phyloP scores from a whole-genome alignment of 2,797 vertebrate species.

The Ptychadena robeensis region DNA sequence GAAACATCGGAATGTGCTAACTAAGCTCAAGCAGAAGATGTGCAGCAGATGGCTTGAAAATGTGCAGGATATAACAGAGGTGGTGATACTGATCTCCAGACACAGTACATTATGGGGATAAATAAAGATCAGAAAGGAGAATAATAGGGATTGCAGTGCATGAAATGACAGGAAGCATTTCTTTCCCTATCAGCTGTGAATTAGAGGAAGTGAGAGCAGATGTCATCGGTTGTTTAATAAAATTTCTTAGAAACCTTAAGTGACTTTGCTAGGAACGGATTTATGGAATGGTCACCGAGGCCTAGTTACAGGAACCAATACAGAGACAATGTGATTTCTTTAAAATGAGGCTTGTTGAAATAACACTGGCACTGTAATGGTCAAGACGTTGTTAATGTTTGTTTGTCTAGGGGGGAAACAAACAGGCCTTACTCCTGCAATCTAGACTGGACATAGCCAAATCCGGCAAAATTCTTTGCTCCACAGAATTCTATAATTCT shows the following conservation, averaged over 20 bases:
- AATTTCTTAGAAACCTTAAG: not conserved
- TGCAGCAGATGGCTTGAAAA: not conserved
- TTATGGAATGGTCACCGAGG: not conserved
- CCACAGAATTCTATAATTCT: too few relatives aligned
- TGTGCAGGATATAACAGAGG: conserved; percentile 8
- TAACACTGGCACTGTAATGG: too few relatives aligned
- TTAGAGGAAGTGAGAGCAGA: conserved; percentile 13
- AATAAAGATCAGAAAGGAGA: conserved; percentile 1
- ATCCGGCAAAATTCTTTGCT: too few relatives aligned
- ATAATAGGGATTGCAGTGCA: not conserved
- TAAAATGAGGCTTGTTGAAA: too few relatives aligned
- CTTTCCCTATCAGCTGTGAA: conserved; percentile 24
- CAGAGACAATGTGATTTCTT: too few relatives aligned
- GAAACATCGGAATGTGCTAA: not conserved
- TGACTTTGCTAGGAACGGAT: not conserved
- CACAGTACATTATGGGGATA: not conserved
- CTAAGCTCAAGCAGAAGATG: not conserved
- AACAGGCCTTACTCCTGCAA: too few relatives aligned
- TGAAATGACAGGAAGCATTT: conserved; percentile 23
- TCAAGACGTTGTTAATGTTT: too few relatives aligned
- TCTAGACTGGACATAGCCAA: too few relatives aligned
- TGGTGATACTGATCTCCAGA: conserved; percentile 12
- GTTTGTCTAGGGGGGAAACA: too few relatives aligned
- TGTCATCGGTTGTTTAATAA: conserved; percentile 7
- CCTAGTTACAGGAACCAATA: not conserved